Percentiles rank a stretch among this genome's conserved stretches.
phyloP scores from a whole-genome alignment of 2,797 vertebrate species.

The Babyrousa celebensis region DNA sequence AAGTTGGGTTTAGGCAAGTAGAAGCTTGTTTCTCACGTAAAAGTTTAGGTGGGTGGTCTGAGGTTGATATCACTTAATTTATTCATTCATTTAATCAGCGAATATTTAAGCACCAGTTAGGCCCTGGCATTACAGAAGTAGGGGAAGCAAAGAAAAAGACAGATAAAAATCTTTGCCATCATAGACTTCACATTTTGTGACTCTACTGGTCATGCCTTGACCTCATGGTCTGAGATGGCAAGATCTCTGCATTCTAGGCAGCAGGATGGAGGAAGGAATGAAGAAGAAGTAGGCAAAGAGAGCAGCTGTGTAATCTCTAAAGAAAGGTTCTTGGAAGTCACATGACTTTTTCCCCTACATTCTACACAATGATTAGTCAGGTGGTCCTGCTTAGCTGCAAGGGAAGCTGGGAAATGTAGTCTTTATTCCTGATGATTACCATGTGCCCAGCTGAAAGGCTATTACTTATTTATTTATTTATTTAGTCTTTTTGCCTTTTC shows the following conservation, averaged over 20 bases:
- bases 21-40: constrained; percentile 5
- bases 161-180: background rate
- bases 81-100: background rate
- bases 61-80: background rate
- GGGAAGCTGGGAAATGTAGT: background rate
- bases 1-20: background rate
- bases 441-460: background rate
- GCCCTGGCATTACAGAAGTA: background rate
- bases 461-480: background rate
- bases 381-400: background rate
- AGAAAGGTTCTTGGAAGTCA: background rate
- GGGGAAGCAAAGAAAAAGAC: background rate
- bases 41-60: background rate
- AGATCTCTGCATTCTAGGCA: background rate
- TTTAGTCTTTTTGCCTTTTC: no score
- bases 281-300: background rate
- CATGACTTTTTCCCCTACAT: background rate
- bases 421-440: background rate
- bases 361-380: background rate
- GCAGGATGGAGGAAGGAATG: background rate
- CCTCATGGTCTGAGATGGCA: background rate
- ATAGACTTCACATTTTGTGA: background rate
- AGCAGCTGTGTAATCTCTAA: background rate
- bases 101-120: background rate
- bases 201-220: background rate